These are phyloP conservation scores for Gobiocypris rarus DNA, from an alignment of 2,113 vertebrate genomes.

Conservation along the genomic window DNA sequence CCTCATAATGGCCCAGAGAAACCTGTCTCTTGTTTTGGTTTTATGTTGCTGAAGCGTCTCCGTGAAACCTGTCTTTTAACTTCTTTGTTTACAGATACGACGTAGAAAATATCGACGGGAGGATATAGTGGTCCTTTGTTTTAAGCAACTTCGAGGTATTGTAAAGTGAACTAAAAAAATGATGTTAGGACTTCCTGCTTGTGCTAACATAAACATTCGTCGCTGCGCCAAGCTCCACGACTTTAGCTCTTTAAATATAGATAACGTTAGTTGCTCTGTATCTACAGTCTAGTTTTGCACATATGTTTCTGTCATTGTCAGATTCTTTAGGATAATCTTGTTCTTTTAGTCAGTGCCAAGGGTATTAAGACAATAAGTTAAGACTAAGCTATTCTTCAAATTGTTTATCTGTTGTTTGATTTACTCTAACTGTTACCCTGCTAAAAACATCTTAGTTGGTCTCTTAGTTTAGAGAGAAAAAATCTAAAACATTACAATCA, in stretches of 20 bases:
- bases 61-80: neutral
- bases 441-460: neutral
- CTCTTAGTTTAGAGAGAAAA: neutral
- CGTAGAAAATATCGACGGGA: neutral
- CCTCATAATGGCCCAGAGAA: neutral
- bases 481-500: neutral
- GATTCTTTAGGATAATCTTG: neutral
- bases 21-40: conserved; percentile 39
- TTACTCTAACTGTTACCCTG: neutral
- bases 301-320: neutral
- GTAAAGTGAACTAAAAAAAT: neutral
- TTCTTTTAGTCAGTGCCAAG: neutral
- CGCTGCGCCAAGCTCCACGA: neutral
- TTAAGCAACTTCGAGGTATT: conserved; percentile 24
- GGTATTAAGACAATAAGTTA: neutral
- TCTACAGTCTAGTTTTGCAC: neutral
- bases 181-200: no score
- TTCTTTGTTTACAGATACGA: neutral
- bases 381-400: neutral
- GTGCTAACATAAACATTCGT: neutral
- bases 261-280: neutral
- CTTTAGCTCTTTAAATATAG: neutral
- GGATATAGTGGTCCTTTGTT: neutral
- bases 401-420: neutral
- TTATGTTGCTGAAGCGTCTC: neutral